Evolutionary conservation across 2,888 invertebrate genomes (phyloP), one percentile per base, ranked within the genome.

Genomic region (Drosophila macrospina): DNA sequence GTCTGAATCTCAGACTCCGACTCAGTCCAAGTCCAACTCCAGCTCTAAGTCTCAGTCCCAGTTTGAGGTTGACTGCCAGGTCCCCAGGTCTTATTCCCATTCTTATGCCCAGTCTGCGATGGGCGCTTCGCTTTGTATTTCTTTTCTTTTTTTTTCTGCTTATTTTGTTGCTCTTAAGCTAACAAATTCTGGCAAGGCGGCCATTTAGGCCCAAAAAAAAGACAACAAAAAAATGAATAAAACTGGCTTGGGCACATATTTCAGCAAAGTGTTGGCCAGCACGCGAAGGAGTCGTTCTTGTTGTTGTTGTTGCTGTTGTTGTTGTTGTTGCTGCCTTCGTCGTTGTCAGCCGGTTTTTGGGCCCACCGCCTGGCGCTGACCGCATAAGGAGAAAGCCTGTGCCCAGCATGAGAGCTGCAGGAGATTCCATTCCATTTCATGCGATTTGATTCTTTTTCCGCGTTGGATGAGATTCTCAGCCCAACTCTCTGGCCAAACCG

Each of bases 161-260:
- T 54, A 56, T 56, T 55, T 69, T 69, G 48, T 59, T 37, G 57
- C 57, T 72, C 68, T 80, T 56, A 64, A 72, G 65, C 88, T 87
- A 85, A 83, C 88, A 82, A 85, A 88, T 82, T 83, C 88, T 85
- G 88, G 83, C 80, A 80, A 78, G 81, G 72, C 74, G 55, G 76
- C 69, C 79, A 74, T 77, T 79, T 79, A 74, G 61, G 79, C 69
- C 61, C 67, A 75, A 75, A 56, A 61, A 50, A 63, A 20, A 20
- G 20, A n/a, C 4, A 26, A 26, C 26, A 60, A 61, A 37, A 50
- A 36, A 26, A 47, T n/a, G n/a, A n/a, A n/a, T n/a, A 57, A 54
- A 88, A 85, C 85, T 84, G 66, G 85, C 77, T 77, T 88, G 85
- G 88, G 77, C 85, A 88, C 85, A 88, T 85, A 88, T 86, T 85